These are phyloP conservation scores for Oenanthe oenanthe DNA, from an alignment of 2,113 vertebrate genomes.

Conservation along the genomic window DNA sequence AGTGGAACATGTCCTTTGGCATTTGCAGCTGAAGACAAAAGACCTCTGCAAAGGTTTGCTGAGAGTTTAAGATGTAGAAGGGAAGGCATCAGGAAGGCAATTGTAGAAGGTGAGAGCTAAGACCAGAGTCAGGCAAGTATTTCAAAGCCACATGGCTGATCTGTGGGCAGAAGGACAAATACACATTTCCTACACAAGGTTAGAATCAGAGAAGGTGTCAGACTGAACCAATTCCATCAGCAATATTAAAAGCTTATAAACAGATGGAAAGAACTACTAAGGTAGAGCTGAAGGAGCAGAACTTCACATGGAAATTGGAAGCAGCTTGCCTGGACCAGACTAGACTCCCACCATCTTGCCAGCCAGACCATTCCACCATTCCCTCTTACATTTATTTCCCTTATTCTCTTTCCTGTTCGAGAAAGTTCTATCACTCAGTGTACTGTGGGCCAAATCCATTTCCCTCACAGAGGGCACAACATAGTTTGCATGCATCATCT, in stretches of 20 bases:
- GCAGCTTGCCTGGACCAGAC: background rate
- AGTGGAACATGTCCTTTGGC: background rate
- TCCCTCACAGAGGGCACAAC: background rate
- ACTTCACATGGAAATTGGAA: background rate
- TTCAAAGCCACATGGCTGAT: background rate
- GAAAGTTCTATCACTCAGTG: background rate
- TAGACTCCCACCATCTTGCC: background rate
- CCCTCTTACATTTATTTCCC: background rate
- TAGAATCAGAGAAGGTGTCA: background rate
- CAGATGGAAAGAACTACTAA: background rate
- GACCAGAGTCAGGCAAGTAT: background rate
- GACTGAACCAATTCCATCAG: background rate
- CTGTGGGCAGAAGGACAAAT: background rate
- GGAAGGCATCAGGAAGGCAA: background rate
- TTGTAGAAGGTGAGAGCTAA: background rate
- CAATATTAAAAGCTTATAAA: background rate
- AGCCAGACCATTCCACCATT: background rate
- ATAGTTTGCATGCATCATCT: rapidly evolving
- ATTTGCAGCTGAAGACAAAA: background rate
- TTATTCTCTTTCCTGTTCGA: background rate
- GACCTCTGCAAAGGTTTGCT: background rate
- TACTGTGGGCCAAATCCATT: background rate
- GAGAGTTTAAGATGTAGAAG: background rate
- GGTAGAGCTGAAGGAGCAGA: background rate
- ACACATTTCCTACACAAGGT: background rate